A percentile compares a stretch with the other conserved stretches of the same genome.
phyloP scores from a whole-genome alignment of 2,888 invertebrate species.

The Oscheius sp. region DNA sequence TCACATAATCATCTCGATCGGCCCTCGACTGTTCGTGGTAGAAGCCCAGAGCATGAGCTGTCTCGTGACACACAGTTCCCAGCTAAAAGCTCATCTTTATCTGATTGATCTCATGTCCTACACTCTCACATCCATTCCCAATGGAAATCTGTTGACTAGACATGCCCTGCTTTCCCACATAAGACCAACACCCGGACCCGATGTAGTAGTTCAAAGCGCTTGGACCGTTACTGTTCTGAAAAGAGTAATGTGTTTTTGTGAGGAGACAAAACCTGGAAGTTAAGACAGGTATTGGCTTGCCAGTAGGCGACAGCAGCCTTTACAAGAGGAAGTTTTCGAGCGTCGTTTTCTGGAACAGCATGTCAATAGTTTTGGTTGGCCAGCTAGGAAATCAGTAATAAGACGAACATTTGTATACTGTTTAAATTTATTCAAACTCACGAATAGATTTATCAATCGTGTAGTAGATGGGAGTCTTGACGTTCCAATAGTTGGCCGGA shows the following conservation, averaged over 20 bases:
- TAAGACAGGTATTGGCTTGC: constrained; percentile 29
- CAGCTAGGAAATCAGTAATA: too few species aligned
- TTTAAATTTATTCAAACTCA: constrained; percentile 20
- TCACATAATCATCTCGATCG: constrained; percentile 50
- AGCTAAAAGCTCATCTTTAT: constrained; percentile 40
- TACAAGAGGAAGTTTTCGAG: constrained; percentile 2
- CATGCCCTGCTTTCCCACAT: constrained; percentile 49
- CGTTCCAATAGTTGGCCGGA: constrained; percentile 42
- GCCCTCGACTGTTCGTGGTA: constrained; percentile 53
- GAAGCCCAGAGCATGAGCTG: constrained; percentile 53
- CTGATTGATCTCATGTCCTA: background rate
- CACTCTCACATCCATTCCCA: constrained; percentile 49
- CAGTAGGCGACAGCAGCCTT: constrained; percentile 21
- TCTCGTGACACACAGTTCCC: constrained; percentile 53
- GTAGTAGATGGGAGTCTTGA: constrained; percentile 41
- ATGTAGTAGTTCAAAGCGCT: constrained; percentile 44
- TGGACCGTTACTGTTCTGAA: constrained; percentile 42
- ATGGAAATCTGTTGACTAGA: constrained; percentile 49
- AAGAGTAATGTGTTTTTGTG: background rate
- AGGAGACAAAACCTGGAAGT: constrained; percentile 21
- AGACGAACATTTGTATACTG: background rate
- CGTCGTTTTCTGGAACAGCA: constrained; percentile 9
- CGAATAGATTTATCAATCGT: constrained; percentile 45
- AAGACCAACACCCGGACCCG: constrained; percentile 56
- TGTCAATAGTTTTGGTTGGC: too few species aligned